Conservation (phyloP, 2,888 invertebrate species). For the Synanthedon tipuliformis region DNA sequence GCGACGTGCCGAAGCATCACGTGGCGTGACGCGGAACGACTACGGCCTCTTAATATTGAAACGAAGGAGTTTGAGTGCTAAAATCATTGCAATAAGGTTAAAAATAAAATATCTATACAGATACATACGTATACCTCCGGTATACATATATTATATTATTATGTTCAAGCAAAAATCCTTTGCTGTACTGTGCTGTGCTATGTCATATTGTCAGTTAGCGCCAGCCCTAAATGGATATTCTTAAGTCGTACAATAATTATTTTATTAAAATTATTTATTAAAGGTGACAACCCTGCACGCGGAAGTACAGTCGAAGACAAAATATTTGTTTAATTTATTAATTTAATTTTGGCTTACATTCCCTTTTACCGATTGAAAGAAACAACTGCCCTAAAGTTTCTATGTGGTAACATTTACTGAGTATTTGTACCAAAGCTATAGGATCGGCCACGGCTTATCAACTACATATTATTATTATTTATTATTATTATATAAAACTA, state of each 20-base stretch:
- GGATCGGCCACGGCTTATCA: constrained; percentile 30
- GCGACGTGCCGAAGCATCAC: too few relatives aligned
- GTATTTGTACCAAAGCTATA: constrained; percentile 63
- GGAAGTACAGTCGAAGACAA: constrained; percentile 31
- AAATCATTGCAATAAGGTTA: too few relatives aligned
- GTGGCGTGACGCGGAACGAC: too few relatives aligned
- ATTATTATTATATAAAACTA: constrained; percentile 16
- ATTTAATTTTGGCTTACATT: neutral
- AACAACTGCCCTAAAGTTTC: constrained; percentile 10
- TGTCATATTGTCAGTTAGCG: too few relatives aligned
- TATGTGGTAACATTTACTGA: constrained; percentile 56
- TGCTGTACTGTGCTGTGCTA: too few relatives aligned
- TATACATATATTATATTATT: too few relatives aligned
- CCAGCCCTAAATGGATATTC: too few relatives aligned
- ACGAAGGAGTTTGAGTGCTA: too few relatives aligned
- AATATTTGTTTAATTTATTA: constrained; percentile 1
- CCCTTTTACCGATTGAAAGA: neutral
- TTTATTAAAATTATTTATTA: neutral
- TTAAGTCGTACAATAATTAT: neutral
- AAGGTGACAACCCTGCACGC: constrained; percentile 8
- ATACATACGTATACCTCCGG: too few relatives aligned
- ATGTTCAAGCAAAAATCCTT: too few relatives aligned
- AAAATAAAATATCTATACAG: too few relatives aligned
- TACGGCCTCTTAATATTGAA: too few relatives aligned
- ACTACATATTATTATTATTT: constrained; percentile 16